Evolutionary conservation across 1,140 invertebrate genomes (phyloP).

Genomic region (Copidosoma floridanum): DNA sequence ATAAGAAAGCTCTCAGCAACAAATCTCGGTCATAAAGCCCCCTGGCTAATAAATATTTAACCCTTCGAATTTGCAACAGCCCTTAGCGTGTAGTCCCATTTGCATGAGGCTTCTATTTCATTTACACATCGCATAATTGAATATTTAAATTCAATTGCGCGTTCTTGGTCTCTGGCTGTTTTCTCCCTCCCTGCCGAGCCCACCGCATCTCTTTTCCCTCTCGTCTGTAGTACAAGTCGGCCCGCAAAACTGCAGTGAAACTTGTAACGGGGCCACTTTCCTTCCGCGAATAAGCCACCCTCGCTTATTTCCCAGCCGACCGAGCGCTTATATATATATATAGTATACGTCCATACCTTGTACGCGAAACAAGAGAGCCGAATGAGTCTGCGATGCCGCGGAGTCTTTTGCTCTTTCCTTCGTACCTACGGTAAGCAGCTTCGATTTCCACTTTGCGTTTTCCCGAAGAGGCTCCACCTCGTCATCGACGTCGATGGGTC

Average conservation of each 20-base stretch:
- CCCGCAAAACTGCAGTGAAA: slow-evolving; percentile 60
- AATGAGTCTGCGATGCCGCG: too few relatives aligned
- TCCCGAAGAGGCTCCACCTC: slow-evolving; percentile 37
- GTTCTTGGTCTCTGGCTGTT: slow-evolving; percentile 51
- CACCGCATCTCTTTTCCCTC: neutral
- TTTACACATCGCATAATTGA: slow-evolving; percentile 64
- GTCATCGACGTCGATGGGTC: too few relatives aligned
- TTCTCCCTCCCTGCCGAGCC: neutral
- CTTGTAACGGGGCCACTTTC: slow-evolving; percentile 59
- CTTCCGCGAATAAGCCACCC: slow-evolving; percentile 41
- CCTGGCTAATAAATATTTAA: slow-evolving; percentile 58
- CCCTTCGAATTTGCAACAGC: slow-evolving; percentile 59
- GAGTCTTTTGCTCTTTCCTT: neutral
- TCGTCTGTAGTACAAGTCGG: too few relatives aligned
- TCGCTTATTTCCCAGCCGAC: slow-evolving; percentile 12
- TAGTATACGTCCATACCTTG: too few relatives aligned
- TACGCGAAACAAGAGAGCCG: neutral
- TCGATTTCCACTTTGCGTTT: too few relatives aligned
- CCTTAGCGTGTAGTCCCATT: slow-evolving; percentile 57
- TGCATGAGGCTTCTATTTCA: slow-evolving; percentile 64
- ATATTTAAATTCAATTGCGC: slow-evolving; percentile 61
- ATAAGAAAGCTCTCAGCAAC: slow-evolving; percentile 34
- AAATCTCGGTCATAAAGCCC: slow-evolving; percentile 57
- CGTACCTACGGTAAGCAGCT: too few relatives aligned
- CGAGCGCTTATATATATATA: too few relatives aligned